phyloP scores from a whole-genome alignment of 2,888 invertebrate genomes.

The Caenorhabditis drosophilae region DNA sequence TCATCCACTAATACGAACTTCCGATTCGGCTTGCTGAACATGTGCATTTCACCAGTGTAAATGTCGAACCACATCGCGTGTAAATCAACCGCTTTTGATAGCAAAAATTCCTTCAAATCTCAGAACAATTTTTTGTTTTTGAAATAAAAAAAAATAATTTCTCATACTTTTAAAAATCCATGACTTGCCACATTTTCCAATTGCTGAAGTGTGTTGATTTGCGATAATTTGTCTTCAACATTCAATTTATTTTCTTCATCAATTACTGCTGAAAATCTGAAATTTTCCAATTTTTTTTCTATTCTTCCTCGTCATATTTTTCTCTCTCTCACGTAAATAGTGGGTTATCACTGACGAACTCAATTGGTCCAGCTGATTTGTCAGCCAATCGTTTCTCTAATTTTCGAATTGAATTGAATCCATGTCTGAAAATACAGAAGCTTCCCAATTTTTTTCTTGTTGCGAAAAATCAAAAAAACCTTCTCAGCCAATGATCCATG shows the following conservation, averaged over 20 bases:
- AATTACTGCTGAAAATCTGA: constrained; percentile 84
- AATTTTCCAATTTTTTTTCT: constrained; percentile 17
- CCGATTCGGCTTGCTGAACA: constrained; percentile 76
- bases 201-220: constrained; percentile 68
- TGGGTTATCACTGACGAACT: constrained; percentile 86
- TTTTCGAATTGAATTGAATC: constrained; percentile 43
- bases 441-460: not conserved
- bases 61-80: constrained; percentile 94
- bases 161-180: constrained; percentile 59
- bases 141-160: not conserved
- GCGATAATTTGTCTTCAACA: constrained; percentile 87
- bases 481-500: constrained; percentile 86
- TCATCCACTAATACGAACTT: constrained; percentile 86
- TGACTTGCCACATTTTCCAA: constrained; percentile 66
- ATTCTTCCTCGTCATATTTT: too few species aligned
- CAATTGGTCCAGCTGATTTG: constrained; percentile 80
- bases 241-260: constrained; percentile 85
- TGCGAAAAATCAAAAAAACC: constrained; percentile 63
- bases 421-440: constrained; percentile 19
- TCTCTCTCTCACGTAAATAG: constrained; percentile 78
- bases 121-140: not conserved
- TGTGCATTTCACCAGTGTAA: constrained; percentile 92
- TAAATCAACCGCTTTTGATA: constrained; percentile 52
- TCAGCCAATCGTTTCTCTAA: constrained; percentile 75
- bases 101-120: constrained; percentile 59